Base-by-base conservation (phyloP, 1,140 invertebrate species). In the Antheraea pernyi region DNA sequence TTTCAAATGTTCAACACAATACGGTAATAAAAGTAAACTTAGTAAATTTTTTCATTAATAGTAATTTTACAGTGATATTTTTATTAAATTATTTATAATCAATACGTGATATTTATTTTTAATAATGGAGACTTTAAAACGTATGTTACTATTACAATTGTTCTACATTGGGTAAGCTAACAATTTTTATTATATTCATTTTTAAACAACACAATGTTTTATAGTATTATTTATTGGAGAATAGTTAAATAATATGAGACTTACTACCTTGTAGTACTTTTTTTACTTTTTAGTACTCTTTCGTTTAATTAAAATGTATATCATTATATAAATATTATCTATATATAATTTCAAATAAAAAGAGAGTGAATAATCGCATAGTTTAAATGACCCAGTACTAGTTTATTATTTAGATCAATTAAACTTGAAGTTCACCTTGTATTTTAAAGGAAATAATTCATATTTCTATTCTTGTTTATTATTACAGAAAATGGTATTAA, bases 81-180 rank as follows among this genome's bases (percentile, higher is more conserved):
- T 69, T 63, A 30, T 60, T 19, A 60, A 22, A 22, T 60, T 60
- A 37, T 37, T 36, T 30, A 37, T 37, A 72, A 61, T 65, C 59
- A 16, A 59, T 68, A 73, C 80, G 78, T 83, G 71, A 53, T 79
- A 53, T 13, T 16, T 16, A 72, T 74, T 71, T 75, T 60, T 68
- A 73, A 78, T 62, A 66, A 83, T 79, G 78, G 76, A 78, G 68
- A 72, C 79, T 62, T 76, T 73, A 65, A 81, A 78, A 65, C 71
- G 71, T 75, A 67, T 80, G 61, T 70, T 85, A 69, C 67, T 80
- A 70, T 67, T 82, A 63, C 72, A 75, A 16, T 72, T 79, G 72
- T 72, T 84, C 60, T 71, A 72, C 48, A 48, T 77, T 67, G 80
- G 84, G 84, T 86, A 74, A 84, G 84, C 16, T 53, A n/a, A 11